Evolutionary conservation across 2,113 vertebrate species (phyloP).

Genomic region (Periophthalmodon schlosseri): DNA sequence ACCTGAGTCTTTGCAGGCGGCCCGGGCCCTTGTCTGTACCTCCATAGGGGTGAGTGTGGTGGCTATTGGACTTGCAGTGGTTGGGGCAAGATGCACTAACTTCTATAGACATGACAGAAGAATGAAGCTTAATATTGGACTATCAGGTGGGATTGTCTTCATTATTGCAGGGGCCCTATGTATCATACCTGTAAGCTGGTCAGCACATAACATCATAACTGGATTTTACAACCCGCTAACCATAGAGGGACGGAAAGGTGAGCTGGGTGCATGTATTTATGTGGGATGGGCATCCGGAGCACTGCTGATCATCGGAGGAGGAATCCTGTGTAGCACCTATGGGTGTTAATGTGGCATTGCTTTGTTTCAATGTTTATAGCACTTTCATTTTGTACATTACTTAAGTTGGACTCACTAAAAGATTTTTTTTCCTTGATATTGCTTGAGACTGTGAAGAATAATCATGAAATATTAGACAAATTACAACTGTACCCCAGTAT

Average conservation of each 20-base stretch:
- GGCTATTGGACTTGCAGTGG: conserved; percentile 70
- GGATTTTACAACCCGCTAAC: conserved; percentile 86
- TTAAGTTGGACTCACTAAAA: not conserved
- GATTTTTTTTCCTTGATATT: not conserved
- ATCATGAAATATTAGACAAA: not conserved
- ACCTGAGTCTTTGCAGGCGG: conserved; percentile 73
- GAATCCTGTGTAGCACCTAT: conserved; percentile 77
- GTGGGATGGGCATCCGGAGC: conserved; percentile 85
- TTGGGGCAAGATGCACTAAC: conserved; percentile 74
- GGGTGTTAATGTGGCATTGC: conserved; percentile 47
- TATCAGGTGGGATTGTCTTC: conserved; percentile 72
- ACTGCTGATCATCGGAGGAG: conserved; percentile 85
- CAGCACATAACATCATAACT: conserved; percentile 82
- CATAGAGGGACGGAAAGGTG: conserved; percentile 75
- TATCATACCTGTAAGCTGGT: conserved; percentile 85
- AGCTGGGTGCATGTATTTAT: conserved; percentile 88
- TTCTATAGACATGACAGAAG: conserved; percentile 62
- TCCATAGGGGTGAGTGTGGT: conserved; percentile 71
- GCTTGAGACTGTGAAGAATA: not conserved
- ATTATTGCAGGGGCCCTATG: conserved; percentile 75
- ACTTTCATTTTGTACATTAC: not conserved
- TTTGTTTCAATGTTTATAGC: not conserved
- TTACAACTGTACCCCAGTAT: not conserved
- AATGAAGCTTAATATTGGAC: conserved; percentile 69
- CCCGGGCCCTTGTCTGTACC: conserved; percentile 75